Evolutionary conservation across 2,113 vertebrate species (phyloP), one percentile per base, ranked within the genome.

Genomic region (Oceanites oceanicus): DNA sequence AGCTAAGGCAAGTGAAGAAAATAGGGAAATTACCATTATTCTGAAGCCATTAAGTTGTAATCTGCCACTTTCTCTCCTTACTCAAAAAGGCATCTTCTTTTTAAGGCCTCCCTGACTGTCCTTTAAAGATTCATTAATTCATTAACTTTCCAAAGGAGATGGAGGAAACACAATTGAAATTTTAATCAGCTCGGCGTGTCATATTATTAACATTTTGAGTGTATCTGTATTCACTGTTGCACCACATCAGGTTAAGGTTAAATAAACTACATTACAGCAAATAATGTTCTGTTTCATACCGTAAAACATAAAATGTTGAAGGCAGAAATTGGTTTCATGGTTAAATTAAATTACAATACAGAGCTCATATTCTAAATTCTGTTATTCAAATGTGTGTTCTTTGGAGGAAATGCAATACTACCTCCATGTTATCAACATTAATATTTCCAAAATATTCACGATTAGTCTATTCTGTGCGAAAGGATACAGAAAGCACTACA

Each of bases 41-140:
- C 98, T 95, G 95, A 97, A 98, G 97, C 98, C 98, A 99, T 99
- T 99, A 99, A 98, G 97, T 98, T 98, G 97, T 98, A 98, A 98
- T 98, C 98, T 97, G 96, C 98, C 97, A 98, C 98, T 98, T 98
- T 98, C 97, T 98, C 96, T 98, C 97, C 95, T 98, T 98, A 97
- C 93, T 98, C 96, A 98, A 97, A 98, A 98, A 98, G 96, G 97
- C 97, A 94, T 98, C 97, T 98, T 98, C 97, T 97, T 98, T 96
- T 97, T 95, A 97, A 97, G 98, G 97, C 98, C 96, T 98, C 97
- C 96, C 97, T 97, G 97, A 96, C 97, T 98, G 98, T 98, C 98
- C 98, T 98, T 98, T 98, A 98, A 98, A 98, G 98, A 98, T 98
- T 98, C 96, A 98, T 98, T 99, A 98, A 99, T 98, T 99, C 98